Conservation (phyloP, 2,888 invertebrate species). For the Cyrtodaria siliqua region DNA sequence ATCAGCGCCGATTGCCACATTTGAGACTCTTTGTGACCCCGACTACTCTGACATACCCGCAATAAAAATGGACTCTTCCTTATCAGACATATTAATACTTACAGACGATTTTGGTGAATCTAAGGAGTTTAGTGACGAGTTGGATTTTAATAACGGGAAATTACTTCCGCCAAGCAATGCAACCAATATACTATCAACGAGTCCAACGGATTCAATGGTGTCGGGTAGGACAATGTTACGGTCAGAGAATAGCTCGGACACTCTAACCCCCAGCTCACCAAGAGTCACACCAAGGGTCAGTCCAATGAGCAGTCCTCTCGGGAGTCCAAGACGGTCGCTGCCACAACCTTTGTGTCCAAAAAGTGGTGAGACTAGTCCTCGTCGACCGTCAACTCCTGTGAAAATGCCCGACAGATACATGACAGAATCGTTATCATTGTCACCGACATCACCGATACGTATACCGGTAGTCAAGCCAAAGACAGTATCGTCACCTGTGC, state of each 20-base stretch:
- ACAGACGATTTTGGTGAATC: constrained; percentile 75
- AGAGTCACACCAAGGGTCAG: constrained; percentile 77
- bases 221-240: constrained; percentile 68
- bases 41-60: constrained; percentile 72
- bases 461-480: constrained; percentile 69
- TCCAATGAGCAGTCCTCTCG: constrained; percentile 79
- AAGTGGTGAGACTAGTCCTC: constrained; percentile 73
- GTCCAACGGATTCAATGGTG: constrained; percentile 76
- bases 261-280: constrained; percentile 82
- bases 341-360: constrained; percentile 65
- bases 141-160: constrained; percentile 67
- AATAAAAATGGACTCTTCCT: constrained; percentile 74
- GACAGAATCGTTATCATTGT: constrained; percentile 70
- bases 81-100: constrained; percentile 69
- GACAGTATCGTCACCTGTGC: constrained; percentile 71
- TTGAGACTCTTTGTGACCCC: constrained; percentile 84
- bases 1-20: constrained; percentile 85
- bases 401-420: constrained; percentile 69
- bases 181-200: constrained; percentile 54
- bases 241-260: constrained; percentile 82
- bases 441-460: constrained; percentile 80
- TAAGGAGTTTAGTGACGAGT: constrained; percentile 64
- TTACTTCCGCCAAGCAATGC: constrained; percentile 62
- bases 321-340: constrained; percentile 77
- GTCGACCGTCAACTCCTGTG: constrained; percentile 74